Evolutionary conservation across 2,113 vertebrate species (phyloP), one percentile per base, ranked within the genome.

Genomic region (Paedocypris sp.): DNA sequence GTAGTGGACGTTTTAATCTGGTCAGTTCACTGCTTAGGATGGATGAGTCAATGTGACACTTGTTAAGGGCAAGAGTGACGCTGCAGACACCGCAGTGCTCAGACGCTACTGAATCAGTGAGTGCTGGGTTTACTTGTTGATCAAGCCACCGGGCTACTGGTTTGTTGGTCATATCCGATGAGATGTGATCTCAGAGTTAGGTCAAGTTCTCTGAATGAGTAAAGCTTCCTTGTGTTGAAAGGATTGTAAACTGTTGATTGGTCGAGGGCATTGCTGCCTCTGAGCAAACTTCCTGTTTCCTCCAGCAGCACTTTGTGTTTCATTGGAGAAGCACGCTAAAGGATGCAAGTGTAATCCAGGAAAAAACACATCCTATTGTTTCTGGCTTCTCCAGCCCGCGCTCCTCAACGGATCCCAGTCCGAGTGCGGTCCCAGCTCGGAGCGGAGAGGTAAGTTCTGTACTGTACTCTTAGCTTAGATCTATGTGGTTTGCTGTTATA

Each of bases 341-440:
- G 78, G 81, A 82, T 79, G 80, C 78, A 80, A 77, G 73, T 66
- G 79, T 82, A 77, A 81, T 79, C 76, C 79, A 80, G 81, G 82
- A 82, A 84, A 82, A 81, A 82, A 79, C 67, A 79, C 68, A 82
- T 46, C 38, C 50, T 75, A 82, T 84, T 85, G 82, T 85, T 82
- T 62, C 74, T 49, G 31, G 66, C 68, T 77, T 75, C 65, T 65
- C 60, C 70, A 80, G 73, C 72, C 70, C 16, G 49, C 10, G 57
- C 31, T 46, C 38, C 50, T 38, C 20, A 31, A 25, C 58, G 1
- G 43, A n/a, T n/a, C n/a, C n/a, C 60, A 13, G 60, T 41, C 45
- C 25, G 28, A 70, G 32, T 7, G 13, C 13, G 6, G 15, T 19
- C n/a, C n/a, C n/a, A n/a, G n/a, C n/a, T n/a, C n/a, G 12, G n/a